phyloP scores from a whole-genome alignment of 2,113 vertebrate species.

The Oreochromis aureus region DNA sequence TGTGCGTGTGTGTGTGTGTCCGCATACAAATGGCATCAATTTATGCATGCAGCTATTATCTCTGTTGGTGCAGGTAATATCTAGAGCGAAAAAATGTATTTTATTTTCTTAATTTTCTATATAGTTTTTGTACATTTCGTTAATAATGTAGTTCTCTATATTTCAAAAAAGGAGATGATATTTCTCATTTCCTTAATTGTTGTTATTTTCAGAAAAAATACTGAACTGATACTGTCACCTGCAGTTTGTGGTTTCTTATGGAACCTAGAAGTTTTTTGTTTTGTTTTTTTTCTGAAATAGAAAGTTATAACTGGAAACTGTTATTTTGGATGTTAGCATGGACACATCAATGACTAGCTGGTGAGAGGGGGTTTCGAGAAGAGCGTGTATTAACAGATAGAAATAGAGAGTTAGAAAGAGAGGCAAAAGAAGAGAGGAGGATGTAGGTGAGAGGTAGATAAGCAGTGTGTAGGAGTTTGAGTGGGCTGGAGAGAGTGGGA shows the following conservation, averaged over 20 bases:
- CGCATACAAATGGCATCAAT: constrained; percentile 24
- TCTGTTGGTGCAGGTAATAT: not conserved
- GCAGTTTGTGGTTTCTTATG: not conserved
- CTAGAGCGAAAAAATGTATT: not conserved
- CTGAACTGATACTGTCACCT: not conserved
- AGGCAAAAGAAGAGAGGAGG: constrained; percentile 57
- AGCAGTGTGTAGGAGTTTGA: constrained; percentile 58
- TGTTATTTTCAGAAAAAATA: not conserved
- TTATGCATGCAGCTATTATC: constrained; percentile 15
- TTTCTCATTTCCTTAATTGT: not conserved
- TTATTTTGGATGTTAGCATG: not conserved
- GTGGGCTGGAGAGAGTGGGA: constrained; percentile 55
- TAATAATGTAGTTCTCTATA: not conserved
- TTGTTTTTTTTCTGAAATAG: fast-evolving
- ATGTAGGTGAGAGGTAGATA: constrained; percentile 66
- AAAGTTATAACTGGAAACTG: not conserved
- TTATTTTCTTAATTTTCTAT: not conserved
- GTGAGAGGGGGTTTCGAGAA: constrained; percentile 5
- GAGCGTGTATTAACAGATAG: constrained; percentile 14
- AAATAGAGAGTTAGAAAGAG: constrained; percentile 31
- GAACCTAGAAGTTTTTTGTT: not conserved
- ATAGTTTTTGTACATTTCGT: not conserved
- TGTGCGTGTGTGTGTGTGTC: not conserved
- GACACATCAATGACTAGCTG: not conserved
- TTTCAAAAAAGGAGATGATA: not conserved